A percentile compares a stretch with the other conserved stretches of the same genome.
phyloP scores from a whole-genome alignment of 2,797 vertebrate genomes.

The Enteromius thamalakanensis region DNA sequence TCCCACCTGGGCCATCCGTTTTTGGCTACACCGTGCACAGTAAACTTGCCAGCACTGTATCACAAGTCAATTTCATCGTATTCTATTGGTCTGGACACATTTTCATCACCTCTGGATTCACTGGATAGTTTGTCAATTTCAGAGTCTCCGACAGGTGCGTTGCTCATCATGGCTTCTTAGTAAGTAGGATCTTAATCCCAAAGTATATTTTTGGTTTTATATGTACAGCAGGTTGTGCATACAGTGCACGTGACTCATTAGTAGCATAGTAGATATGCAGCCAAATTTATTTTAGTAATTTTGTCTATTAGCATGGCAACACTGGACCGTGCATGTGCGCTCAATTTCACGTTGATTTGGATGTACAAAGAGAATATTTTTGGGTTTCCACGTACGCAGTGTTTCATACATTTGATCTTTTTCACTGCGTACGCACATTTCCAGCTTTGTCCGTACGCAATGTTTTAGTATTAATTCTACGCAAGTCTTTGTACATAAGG shows the following conservation, averaged over 20 bases:
- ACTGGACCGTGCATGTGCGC: neutral
- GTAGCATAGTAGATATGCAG: neutral
- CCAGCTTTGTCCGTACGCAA: no score
- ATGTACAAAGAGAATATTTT: no score
- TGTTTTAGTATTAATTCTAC: no score
- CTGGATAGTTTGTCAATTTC: constrained; percentile 85
- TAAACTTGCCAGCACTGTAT: constrained; percentile 77
- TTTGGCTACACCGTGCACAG: constrained; percentile 70
- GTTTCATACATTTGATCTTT: no score
- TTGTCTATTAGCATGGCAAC: neutral
- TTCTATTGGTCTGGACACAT: constrained; percentile 79
- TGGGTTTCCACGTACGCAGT: no score
- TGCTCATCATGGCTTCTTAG: neutral
- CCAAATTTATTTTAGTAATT: neutral
- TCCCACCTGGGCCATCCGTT: constrained; percentile 73
- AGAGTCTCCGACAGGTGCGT: constrained; percentile 86
- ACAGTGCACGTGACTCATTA: neutral
- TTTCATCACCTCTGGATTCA: constrained; percentile 79
- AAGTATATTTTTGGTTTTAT: neutral
- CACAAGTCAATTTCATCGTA: constrained; percentile 74
- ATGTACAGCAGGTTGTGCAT: neutral
- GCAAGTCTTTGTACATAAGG: no score
- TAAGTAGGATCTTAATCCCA: neutral
- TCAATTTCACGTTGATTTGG: no score
- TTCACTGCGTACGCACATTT: no score